These are phyloP conservation scores for Dusona sp. DNA, from an alignment of 2,888 invertebrate species.

Conservation along the genomic window DNA sequence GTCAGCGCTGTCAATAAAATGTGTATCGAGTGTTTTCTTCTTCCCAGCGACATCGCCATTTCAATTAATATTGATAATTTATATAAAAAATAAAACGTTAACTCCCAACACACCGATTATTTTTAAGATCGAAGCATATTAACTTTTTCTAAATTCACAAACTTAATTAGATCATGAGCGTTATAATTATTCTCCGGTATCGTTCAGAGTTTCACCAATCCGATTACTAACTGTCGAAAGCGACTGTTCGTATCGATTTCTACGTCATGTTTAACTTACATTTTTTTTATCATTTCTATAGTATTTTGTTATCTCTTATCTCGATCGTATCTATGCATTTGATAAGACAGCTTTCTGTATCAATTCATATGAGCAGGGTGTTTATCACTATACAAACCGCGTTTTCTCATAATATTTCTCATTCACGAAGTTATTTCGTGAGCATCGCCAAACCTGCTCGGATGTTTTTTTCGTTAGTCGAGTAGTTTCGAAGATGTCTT, in stretches of 20 bases:
- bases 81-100: background rate
- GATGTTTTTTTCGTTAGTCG: background rate
- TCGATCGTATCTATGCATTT: constrained; percentile 26
- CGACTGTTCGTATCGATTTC: constrained; percentile 30
- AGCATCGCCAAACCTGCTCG: background rate
- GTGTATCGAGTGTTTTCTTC: constrained; percentile 69
- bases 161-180: background rate
- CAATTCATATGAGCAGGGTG: background rate
- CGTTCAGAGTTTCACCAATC: constrained; percentile 10
- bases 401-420: background rate
- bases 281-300: constrained; percentile 25
- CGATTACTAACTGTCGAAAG: background rate
- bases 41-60: constrained; percentile 36
- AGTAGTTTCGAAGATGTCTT: background rate
- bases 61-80: background rate
- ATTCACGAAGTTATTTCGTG: background rate
- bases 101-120: background rate
- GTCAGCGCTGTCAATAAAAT: constrained; percentile 66
- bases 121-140: constrained; percentile 7
- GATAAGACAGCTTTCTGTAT: constrained; percentile 10
- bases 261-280: constrained; percentile 26
- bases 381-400: background rate
- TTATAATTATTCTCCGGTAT: background rate
- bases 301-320: constrained; percentile 46
- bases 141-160: background rate